Conservation (phyloP, 2,888 invertebrate genomes). For the Hyppa rectilinea region DNA sequence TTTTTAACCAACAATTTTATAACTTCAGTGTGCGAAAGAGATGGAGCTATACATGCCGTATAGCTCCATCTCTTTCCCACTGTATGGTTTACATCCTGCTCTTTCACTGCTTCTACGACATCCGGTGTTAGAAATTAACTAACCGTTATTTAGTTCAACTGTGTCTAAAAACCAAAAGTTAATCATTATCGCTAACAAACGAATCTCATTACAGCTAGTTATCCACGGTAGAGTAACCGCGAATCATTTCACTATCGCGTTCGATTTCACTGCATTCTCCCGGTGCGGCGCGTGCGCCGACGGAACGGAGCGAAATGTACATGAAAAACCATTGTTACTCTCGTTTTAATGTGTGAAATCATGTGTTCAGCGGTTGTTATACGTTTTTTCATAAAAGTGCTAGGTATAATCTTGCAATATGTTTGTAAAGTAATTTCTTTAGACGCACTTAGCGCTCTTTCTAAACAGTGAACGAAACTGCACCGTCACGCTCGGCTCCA, state of each 20-base stretch:
- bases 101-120: neutral
- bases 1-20: no score
- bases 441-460: no score
- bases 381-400: constrained; percentile 11
- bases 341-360: constrained; percentile 65
- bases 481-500: no score
- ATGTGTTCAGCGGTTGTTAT: constrained; percentile 16
- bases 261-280: constrained; percentile 78
- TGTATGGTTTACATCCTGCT: no score
- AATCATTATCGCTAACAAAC: constrained; percentile 18
- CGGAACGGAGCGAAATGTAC: constrained; percentile 37
- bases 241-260: constrained; percentile 77
- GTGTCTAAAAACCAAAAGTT: constrained; percentile 28
- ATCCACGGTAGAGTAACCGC: constrained; percentile 68
- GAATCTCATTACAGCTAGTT: constrained; percentile 45
- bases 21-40: no score
- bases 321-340: constrained; percentile 65
- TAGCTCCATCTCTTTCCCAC: no score
- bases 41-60: no score
- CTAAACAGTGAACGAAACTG: no score
- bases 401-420: constrained; percentile 11
- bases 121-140: neutral
- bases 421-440: no score
- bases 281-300: constrained; percentile 52
- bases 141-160: neutral